These are phyloP conservation scores for Notospermus geniculatus DNA, from an alignment of 1,140 invertebrate genomes.

Conservation along the genomic window DNA sequence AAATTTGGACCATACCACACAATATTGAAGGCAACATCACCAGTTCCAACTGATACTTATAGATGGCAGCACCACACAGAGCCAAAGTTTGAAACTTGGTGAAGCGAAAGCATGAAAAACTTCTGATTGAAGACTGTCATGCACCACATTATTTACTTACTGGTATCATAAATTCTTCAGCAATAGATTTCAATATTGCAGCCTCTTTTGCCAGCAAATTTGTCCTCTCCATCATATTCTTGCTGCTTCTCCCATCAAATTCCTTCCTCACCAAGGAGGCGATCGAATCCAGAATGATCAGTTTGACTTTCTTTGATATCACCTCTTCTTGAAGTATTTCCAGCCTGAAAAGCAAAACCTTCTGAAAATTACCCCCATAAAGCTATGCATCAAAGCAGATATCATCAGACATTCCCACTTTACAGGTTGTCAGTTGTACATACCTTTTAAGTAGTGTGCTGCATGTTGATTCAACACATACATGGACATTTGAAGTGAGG, in stretches of 20 bases:
- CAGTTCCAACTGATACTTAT: too few species aligned
- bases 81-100: too few species aligned
- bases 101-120: not conserved
- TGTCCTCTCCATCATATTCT: slow-evolving; percentile 34
- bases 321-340: slow-evolving; percentile 36
- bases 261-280: slow-evolving; percentile 45
- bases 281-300: slow-evolving; percentile 42
- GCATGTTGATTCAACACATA: slow-evolving; percentile 32
- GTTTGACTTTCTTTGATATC: slow-evolving; percentile 31
- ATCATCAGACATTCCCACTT: too few species aligned
- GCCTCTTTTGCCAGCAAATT: slow-evolving; percentile 40
- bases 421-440: too few species aligned
- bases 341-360: slow-evolving; percentile 21
- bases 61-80: too few species aligned
- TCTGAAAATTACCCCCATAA: too few species aligned
- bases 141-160: slow-evolving; percentile 37
- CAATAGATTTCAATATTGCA: slow-evolving; percentile 39
- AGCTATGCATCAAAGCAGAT: too few species aligned
- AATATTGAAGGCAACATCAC: too few species aligned
- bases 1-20: too few species aligned
- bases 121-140: too few species aligned
- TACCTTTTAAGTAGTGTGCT: slow-evolving; percentile 31
- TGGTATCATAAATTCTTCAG: slow-evolving; percentile 39
- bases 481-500: slow-evolving; percentile 24
- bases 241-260: slow-evolving; percentile 26